Evolutionary conservation across 2,888 invertebrate species (phyloP), one percentile per base, ranked within the genome.

Genomic region (Nomada ruficornis): DNA sequence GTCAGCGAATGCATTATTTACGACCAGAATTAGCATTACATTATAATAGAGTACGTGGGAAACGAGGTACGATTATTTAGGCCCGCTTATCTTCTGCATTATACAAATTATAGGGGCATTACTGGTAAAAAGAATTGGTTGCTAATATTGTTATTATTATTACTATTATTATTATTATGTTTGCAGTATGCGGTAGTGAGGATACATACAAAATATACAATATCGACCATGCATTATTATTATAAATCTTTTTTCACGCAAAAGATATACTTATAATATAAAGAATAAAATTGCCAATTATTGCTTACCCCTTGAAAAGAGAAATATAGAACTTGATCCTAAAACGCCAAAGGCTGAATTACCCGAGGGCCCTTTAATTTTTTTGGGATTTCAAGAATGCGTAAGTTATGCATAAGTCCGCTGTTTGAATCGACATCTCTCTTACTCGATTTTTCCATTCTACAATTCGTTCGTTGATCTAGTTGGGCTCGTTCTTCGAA

Each of bases 301-400:
- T 36, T 36, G 7, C 36, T 36, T 7, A 36, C 36, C 9, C 7
- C 36, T 36, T 36, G 36, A 36, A 36, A 0, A 7, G 36, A 36
- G 36, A 36, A 36, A 36, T 36, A 1, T 1, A 36, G 36, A 7
- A 36, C 36, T 36, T 1, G 36, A 36, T 36, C 29, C 5, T 36
- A 7, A 36, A 36, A 29, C 36, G 36, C 7, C 11, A 54, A 62
- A 70, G 29, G 20, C 13, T 9, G 50, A 59, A 74, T 60, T 74
- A 50, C 59, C 36, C 59, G 1, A 10, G 68, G 68, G 70, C n/a
- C 60, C 42, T n/a, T 50, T n/a, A 69, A 69, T 50, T 70, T 47
- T 73, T 73, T 59, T 57, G 18, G 18, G 36, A 73, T 67, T 73
- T 36, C 50, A 18, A 55, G 57, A 67, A 67, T 50, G 73, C 50